A percentile compares a stretch with the other conserved stretches of the same genome.
Evolutionary conservation across 2,797 vertebrate species (phyloP).

Genomic region (Melanotaenia trifasciata): DNA sequence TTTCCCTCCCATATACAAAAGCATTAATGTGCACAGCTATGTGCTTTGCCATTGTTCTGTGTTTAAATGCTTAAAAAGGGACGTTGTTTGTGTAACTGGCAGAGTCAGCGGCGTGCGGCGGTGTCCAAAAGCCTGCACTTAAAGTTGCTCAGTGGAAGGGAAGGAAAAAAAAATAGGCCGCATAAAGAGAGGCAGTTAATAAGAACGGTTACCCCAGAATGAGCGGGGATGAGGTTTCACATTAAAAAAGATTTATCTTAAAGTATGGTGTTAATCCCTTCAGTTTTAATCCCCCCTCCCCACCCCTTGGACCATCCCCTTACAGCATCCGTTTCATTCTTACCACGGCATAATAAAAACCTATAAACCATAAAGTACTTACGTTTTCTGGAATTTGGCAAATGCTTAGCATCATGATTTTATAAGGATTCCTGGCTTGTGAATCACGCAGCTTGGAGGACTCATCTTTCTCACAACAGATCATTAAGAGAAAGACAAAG

Average conservation of each 20-base stretch:
- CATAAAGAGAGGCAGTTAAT: slow-evolving; percentile 79
- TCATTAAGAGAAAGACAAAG: slow-evolving; percentile 78
- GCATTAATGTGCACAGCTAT: slow-evolving; percentile 82
- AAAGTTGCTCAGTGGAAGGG: slow-evolving; percentile 65
- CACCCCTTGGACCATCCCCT: slow-evolving; percentile 31
- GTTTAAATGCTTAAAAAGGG: slow-evolving; percentile 83
- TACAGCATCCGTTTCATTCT: slow-evolving; percentile 64
- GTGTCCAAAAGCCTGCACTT: slow-evolving; percentile 72
- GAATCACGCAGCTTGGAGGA: slow-evolving; percentile 76
- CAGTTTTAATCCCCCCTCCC: slow-evolving; percentile 74
- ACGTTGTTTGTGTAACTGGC: slow-evolving; percentile 80
- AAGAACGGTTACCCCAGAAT: slow-evolving; percentile 80
- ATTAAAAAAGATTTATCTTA: slow-evolving; percentile 86
- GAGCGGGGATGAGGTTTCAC: slow-evolving; percentile 84
- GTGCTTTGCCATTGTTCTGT: slow-evolving; percentile 83
- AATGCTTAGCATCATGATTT: slow-evolving; percentile 76
- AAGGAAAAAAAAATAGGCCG: slow-evolving; percentile 49
- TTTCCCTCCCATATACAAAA: slow-evolving; percentile 74
- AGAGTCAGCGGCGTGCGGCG: slow-evolving; percentile 63
- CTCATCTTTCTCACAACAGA: slow-evolving; percentile 77
- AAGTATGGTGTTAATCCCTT: slow-evolving; percentile 84
- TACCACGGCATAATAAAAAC: slow-evolving; percentile 72
- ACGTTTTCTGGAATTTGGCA: slow-evolving; percentile 83
- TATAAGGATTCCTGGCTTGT: slow-evolving; percentile 83
- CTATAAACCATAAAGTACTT: slow-evolving; percentile 83